These are phyloP conservation scores for Hormaphis cornu DNA, from an alignment of 1,140 invertebrate genomes.

Conservation along the genomic window DNA sequence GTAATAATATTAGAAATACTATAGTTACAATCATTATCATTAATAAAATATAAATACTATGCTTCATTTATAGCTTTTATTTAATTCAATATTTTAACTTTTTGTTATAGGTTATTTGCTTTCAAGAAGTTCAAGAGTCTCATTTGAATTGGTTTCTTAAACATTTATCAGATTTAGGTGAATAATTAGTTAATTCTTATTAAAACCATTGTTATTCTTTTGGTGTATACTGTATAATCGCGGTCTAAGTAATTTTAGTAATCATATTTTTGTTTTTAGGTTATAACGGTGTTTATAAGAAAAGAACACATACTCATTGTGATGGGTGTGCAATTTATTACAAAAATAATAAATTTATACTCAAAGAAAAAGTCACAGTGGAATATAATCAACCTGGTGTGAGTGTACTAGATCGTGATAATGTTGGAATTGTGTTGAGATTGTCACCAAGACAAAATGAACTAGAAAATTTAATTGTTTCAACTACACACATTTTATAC, in stretches of 20 bases:
- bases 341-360: slow-evolving; percentile 52
- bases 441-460: slow-evolving; percentile 49
- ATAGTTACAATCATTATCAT: too few relatives aligned
- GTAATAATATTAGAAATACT: too few relatives aligned
- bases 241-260: background rate
- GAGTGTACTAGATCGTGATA: slow-evolving; percentile 66
- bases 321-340: slow-evolving; percentile 84
- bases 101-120: slow-evolving; percentile 59
- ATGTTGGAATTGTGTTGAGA: slow-evolving; percentile 74
- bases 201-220: slow-evolving; percentile 40
- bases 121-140: slow-evolving; percentile 78
- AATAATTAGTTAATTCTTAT: slow-evolving; percentile 41
- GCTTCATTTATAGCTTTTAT: background rate
- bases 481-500: slow-evolving; percentile 89
- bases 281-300: slow-evolving; percentile 43
- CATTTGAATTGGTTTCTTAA: slow-evolving; percentile 56
- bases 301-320: slow-evolving; percentile 45
- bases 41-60: too few relatives aligned
- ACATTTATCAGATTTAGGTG: slow-evolving; percentile 43
- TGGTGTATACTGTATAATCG: background rate
- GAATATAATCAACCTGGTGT: slow-evolving; percentile 46
- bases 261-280: slow-evolving; percentile 40
- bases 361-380: slow-evolving; percentile 53
- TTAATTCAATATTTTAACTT: too few relatives aligned
- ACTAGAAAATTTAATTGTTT: slow-evolving; percentile 56